Base-by-base conservation (phyloP, 1,140 invertebrate genomes). In the Saxidomus purpurata region DNA sequence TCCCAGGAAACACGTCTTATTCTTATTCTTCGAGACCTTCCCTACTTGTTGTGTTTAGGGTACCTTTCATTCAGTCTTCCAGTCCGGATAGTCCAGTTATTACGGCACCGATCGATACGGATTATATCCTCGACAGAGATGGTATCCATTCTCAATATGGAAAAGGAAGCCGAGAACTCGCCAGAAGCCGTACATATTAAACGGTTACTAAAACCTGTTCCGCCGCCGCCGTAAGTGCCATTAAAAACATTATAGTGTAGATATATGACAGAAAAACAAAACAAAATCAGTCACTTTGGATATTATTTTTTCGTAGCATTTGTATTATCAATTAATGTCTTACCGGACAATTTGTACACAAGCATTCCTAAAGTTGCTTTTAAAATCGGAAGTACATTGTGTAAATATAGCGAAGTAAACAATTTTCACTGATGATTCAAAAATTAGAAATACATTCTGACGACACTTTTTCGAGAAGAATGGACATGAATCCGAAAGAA, bases 81-180 rank as follows among this genome's bases (percentile, higher is more conserved):
- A 13, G 19, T 52, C 2, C 80, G 87, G 34, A 9, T 63, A 8
- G n/a, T 89, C 19, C 28, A 40, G 49, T 38, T 49, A 0, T 1
- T 74, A 3, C 47, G 69, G 9, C 15, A 77, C 9, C 52, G 59
- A 11, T 36, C 40, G 28, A 52, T 36, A 31, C 47, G 36, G 19
- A 6, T 83, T 31, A 28, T 61, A 47, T 43, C 63, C 13, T 31
- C 69, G n/a, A 40, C 80, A 9, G 81, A 84, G 43, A 77, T 77
- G 69, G 74, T 79, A 13, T 89, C 79, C 25, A 67, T 83, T 61
- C 55, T 89, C 11, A 84, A 89, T 34, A 63, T 89, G 80, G 80
- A 69, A 17, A 89, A 89, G 63, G 67, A 83, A 4, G 38, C 71
- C 13, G 80, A 81, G 1, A n/a, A 38, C 1, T 59, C 80, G 11